These are phyloP conservation scores for Percopsis omiscomaycus DNA, from an alignment of 2,797 vertebrate species.

Conservation along the genomic window DNA sequence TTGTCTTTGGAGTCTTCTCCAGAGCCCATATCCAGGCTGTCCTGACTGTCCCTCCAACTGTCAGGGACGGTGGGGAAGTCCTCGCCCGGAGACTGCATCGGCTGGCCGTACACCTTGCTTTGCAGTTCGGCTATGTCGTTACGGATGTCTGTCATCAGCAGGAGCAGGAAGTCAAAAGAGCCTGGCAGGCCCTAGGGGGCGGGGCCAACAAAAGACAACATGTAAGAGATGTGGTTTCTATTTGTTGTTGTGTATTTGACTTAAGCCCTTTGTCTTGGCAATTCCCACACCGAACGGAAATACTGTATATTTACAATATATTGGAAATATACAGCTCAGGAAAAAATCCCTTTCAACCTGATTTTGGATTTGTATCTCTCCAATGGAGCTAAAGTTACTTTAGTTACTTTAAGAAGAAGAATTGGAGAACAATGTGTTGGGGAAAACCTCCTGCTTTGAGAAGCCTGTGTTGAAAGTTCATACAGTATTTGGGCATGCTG, in stretches of 20 bases:
- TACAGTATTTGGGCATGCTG: too few relatives aligned
- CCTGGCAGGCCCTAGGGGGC: constrained; percentile 88
- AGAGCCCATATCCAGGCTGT: constrained; percentile 85
- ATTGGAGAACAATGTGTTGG: too few relatives aligned
- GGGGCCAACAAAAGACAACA: neutral
- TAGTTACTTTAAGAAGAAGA: too few relatives aligned
- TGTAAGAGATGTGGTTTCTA: neutral
- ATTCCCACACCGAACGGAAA: too few relatives aligned
- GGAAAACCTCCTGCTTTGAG: too few relatives aligned
- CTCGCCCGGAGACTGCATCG: constrained; percentile 79
- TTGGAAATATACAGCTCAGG: too few relatives aligned
- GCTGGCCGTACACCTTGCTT: constrained; percentile 84
- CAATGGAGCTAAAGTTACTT: too few relatives aligned
- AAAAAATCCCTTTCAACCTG: too few relatives aligned
- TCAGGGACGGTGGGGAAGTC: constrained; percentile 82
- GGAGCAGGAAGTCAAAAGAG: constrained; percentile 93
- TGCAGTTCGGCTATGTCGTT: constrained; percentile 92
- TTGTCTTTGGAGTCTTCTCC: constrained; percentile 85
- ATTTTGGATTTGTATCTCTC: too few relatives aligned
- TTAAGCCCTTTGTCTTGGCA: too few relatives aligned
- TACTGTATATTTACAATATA: too few relatives aligned
- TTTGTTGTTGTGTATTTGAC: neutral
- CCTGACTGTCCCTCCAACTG: constrained; percentile 84
- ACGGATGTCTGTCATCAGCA: constrained; percentile 96
- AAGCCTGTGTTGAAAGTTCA: too few relatives aligned